phyloP scores from a whole-genome alignment of 2,888 invertebrate species.

The Dynastes maya region DNA sequence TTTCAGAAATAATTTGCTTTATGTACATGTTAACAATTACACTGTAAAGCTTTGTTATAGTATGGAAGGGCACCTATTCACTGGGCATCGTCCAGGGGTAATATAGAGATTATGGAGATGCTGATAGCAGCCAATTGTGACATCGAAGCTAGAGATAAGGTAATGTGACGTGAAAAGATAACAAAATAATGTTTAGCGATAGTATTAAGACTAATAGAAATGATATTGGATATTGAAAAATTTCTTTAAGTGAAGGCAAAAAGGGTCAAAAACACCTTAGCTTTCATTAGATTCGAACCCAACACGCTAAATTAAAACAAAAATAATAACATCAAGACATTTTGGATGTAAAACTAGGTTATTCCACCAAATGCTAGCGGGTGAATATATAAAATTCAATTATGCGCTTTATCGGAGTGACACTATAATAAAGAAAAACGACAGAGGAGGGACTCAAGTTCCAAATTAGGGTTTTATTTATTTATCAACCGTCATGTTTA shows the following conservation, averaged over 20 bases:
- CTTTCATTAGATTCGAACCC: too few relatives aligned
- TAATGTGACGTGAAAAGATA: conserved; percentile 63
- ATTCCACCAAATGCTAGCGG: too few relatives aligned
- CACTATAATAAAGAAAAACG: too few relatives aligned
- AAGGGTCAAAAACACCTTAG: too few relatives aligned
- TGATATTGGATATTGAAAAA: too few relatives aligned
- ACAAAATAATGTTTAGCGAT: neutral
- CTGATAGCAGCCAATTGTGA: conserved; percentile 82
- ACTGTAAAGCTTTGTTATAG: conserved; percentile 67
- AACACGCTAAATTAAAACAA: too few relatives aligned
- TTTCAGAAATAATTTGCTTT: neutral
- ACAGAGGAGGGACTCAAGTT: neutral
- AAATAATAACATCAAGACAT: too few relatives aligned
- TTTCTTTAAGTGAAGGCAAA: too few relatives aligned
- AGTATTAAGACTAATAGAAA: neutral
- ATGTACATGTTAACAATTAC: conserved; percentile 35
- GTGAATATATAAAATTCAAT: too few relatives aligned
- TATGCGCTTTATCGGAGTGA: too few relatives aligned
- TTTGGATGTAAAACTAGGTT: too few relatives aligned
- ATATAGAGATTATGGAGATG: conserved; percentile 81
- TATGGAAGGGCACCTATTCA: conserved; percentile 83
- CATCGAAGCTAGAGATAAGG: conserved; percentile 83
- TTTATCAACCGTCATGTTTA: neutral
- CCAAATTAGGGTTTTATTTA: conserved; percentile 3
- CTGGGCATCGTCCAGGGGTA: conserved; percentile 83